Conservation (phyloP, 2,113 vertebrate species). For the Rhabdornis inornatus region DNA sequence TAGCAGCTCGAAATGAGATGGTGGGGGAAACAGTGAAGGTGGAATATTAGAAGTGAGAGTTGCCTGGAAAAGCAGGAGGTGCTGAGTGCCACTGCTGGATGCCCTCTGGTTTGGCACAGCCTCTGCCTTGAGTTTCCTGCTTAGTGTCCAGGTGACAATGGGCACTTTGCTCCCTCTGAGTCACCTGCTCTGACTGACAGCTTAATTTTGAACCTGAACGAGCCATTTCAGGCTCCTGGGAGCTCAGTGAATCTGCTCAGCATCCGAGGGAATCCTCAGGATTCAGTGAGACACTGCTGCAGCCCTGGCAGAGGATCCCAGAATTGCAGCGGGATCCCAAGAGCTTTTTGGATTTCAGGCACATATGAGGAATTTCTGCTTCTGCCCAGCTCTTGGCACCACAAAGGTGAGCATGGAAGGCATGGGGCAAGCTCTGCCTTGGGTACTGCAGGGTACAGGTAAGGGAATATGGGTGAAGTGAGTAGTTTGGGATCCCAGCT, state of each 20-base stretch:
- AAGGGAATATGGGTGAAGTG: not conserved
- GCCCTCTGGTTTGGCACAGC: not conserved
- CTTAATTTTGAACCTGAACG: not conserved
- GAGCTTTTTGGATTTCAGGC: not conserved
- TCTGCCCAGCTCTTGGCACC: not conserved
- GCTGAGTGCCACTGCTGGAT: not conserved
- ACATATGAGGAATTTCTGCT: fast-evolving
- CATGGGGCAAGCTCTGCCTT: not conserved
- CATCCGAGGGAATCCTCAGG: fast-evolving
- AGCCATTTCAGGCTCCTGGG: not conserved
- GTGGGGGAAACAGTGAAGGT: not conserved
- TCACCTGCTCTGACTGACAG: not conserved
- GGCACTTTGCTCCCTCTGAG: not conserved
- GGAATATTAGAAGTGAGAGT: not conserved
- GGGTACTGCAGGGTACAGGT: not conserved
- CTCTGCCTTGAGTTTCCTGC: not conserved
- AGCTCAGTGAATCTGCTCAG: not conserved
- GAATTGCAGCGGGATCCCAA: not conserved
- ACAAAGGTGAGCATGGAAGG: not conserved
- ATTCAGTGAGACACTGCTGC: not conserved
- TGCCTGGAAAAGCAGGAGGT: not conserved
- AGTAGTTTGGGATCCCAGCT: not conserved
- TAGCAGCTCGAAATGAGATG: not conserved
- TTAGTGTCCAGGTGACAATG: fast-evolving
- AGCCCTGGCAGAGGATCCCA: not conserved